phyloP scores from a whole-genome alignment of 2,888 invertebrate genomes.

The Trichopoda pennipes region DNA sequence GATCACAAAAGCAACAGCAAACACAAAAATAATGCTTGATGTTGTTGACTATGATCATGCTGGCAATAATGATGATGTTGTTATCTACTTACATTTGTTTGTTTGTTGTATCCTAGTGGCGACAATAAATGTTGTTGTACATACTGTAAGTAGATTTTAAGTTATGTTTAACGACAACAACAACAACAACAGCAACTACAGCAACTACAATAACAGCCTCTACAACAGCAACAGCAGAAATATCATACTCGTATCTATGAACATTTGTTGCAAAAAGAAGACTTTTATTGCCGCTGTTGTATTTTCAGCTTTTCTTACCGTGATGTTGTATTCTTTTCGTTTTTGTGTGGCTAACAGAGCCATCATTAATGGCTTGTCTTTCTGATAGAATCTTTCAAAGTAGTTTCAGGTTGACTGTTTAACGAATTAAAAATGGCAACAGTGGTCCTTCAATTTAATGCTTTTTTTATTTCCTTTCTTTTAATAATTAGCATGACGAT shows the following conservation, averaged over 20 bases:
- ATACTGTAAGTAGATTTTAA: conserved; percentile 59
- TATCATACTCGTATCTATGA: conserved; percentile 14
- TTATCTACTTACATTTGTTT: conserved; percentile 21
- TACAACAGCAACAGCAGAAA: conserved; percentile 1
- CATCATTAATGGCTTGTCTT: conserved; percentile 61
- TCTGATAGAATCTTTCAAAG: conserved; percentile 48
- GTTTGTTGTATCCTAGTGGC: conserved; percentile 57
- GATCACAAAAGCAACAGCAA: conserved; percentile 18
- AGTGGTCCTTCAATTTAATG: background rate
- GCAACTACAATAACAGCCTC: background rate
- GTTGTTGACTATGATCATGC: conserved; percentile 45
- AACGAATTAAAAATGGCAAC: background rate
- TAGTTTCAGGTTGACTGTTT: conserved; percentile 21
- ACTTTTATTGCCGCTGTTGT: conserved; percentile 19
- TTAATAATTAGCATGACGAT: too few relatives aligned
- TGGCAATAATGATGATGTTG: conserved; percentile 53
- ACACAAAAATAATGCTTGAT: background rate
- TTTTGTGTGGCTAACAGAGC: conserved; percentile 58
- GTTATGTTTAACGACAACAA: conserved; percentile 52
- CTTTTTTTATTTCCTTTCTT: background rate
- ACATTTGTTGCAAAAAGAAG: conserved; percentile 29
- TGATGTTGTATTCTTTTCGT: conserved; percentile 14
- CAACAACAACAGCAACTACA: conserved; percentile 20
- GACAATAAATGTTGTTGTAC: conserved; percentile 57
- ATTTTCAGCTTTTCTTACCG: background rate